phyloP scores from a whole-genome alignment of 37 sponge, comb jelly and placozoan genomes.

The Halichondria panicea region DNA sequence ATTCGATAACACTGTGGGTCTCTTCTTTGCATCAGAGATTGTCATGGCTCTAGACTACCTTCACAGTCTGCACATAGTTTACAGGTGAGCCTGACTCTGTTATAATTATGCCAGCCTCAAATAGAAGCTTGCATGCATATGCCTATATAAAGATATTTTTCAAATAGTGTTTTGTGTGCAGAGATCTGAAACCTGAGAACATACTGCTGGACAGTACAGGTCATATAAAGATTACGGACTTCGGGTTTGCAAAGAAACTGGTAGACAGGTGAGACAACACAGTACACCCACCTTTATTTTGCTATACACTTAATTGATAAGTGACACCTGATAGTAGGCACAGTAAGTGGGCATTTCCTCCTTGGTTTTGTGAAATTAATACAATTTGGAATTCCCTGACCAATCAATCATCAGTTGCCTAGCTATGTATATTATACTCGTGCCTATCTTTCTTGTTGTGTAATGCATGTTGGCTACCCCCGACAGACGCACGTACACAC shows the following conservation, averaged over 20 bases:
- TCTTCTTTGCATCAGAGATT: conserved; percentile 92
- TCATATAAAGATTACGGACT: conserved; percentile 89
- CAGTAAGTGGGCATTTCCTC: not conserved
- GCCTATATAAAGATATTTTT: not conserved
- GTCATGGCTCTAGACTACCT: conserved; percentile 92
- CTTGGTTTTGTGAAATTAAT: not conserved
- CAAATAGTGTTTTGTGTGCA: not conserved
- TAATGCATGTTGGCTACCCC: not conserved
- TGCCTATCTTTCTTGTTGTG: conserved; percentile 9
- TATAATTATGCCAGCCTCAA: not conserved
- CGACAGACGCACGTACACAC: conserved; percentile 75
- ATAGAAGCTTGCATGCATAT: not conserved
- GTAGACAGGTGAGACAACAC: conserved; percentile 57
- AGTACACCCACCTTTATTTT: not conserved
- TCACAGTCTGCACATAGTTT: conserved; percentile 83
- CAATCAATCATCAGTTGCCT: not conserved
- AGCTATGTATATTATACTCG: not conserved
- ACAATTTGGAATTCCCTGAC: not conserved
- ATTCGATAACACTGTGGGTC: conserved; percentile 64
- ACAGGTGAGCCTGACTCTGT: conserved; percentile 37
- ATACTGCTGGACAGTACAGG: conserved; percentile 80
- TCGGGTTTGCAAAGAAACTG: conserved; percentile 92
- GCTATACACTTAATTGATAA: not conserved
- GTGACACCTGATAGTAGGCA: not conserved
- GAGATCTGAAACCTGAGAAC: conserved; percentile 95